Conservation (phyloP, 2,797 vertebrate genomes). For the Bucorvus abyssinicus region DNA sequence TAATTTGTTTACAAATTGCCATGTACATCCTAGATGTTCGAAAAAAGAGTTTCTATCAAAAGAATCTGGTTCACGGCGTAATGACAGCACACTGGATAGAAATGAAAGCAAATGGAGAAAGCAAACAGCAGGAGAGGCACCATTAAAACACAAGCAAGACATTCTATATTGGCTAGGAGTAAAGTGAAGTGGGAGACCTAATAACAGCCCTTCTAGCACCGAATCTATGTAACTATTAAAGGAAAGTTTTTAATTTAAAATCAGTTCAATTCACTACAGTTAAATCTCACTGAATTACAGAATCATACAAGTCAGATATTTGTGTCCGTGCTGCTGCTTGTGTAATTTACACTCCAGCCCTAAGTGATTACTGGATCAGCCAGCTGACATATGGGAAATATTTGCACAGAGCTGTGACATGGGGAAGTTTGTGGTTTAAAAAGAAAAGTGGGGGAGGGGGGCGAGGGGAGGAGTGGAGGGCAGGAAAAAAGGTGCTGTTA, state of each 20-base stretch:
- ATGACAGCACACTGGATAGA: background rate
- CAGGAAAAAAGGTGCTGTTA: slow-evolving; percentile 42
- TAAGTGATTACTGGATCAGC: slow-evolving; percentile 64
- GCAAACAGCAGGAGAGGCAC: background rate
- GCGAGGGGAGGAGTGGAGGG: too few species aligned
- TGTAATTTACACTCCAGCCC: slow-evolving; percentile 43
- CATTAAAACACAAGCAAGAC: background rate
- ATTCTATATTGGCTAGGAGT: background rate
- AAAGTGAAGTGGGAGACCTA: background rate
- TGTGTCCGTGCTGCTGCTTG: background rate
- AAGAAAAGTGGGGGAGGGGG: background rate
- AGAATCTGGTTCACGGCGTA: background rate
- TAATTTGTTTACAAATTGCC: background rate
- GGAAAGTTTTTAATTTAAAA: background rate
- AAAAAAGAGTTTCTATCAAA: background rate
- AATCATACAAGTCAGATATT: background rate
- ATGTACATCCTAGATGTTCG: background rate
- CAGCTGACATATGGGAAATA: slow-evolving; percentile 73
- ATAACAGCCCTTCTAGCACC: background rate
- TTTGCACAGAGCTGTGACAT: slow-evolving; percentile 69
- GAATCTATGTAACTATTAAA: background rate
- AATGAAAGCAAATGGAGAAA: slow-evolving; percentile 11
- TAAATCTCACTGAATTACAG: background rate
- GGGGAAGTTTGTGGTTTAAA: slow-evolving; percentile 63
- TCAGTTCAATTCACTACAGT: background rate